phyloP scores from a whole-genome alignment of 2,888 invertebrate species.

The Rhaphigaster nebulosa region DNA sequence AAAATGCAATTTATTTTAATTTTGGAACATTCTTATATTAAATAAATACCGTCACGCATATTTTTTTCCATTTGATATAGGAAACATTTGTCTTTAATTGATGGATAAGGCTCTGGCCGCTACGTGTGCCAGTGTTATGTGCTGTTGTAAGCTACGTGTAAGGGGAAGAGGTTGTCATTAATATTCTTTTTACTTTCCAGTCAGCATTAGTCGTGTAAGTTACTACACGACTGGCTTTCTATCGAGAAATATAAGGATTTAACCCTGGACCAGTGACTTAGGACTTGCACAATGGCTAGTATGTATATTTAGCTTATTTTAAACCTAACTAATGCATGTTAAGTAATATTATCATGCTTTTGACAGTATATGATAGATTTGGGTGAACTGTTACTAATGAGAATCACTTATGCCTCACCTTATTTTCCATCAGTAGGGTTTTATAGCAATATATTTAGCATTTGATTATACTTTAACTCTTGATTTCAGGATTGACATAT shows the following conservation, averaged over 20 bases:
- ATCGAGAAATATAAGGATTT: slow-evolving; percentile 46
- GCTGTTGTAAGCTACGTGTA: slow-evolving; percentile 65
- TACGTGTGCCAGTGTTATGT: slow-evolving; percentile 65
- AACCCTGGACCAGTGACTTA: slow-evolving; percentile 49
- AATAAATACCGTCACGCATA: background rate
- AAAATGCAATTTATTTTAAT: background rate
- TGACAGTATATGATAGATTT: background rate
- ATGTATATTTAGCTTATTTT: slow-evolving; percentile 59
- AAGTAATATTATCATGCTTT: background rate
- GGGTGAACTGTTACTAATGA: background rate
- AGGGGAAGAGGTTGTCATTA: slow-evolving; percentile 61
- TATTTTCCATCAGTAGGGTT: background rate
- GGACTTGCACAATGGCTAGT: slow-evolving; percentile 63
- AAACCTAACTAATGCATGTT: background rate
- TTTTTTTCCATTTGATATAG: background rate
- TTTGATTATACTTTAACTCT: background rate
- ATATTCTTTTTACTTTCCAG: slow-evolving; percentile 57
- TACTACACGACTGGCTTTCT: slow-evolving; percentile 57
- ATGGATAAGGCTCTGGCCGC: slow-evolving; percentile 60
- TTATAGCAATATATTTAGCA: background rate
- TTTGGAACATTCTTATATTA: background rate
- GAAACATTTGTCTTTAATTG: background rate
- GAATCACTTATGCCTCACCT: background rate
- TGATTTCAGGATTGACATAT: background rate
- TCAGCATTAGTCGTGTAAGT: slow-evolving; percentile 48